phyloP scores from a whole-genome alignment of 2,888 invertebrate genomes.

The Kuschelorhynchus macadamiae region DNA sequence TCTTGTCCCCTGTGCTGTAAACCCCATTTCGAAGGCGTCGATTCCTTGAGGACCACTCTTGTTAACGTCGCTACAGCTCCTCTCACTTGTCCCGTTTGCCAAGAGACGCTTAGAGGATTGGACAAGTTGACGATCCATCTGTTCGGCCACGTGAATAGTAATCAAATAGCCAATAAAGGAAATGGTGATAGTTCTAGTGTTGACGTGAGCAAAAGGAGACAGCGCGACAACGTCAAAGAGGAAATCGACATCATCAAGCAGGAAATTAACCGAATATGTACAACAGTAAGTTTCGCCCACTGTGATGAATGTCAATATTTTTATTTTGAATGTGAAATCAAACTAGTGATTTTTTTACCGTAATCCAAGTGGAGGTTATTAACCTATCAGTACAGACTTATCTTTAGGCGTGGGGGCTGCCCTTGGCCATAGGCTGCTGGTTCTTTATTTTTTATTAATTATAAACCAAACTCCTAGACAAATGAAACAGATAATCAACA shows the following conservation, averaged over 20 bases:
- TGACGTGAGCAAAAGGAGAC: background rate
- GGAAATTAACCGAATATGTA: conserved; percentile 54
- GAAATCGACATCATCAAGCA: conserved; percentile 60
- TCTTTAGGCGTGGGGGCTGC: too few species aligned
- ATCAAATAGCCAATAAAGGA: background rate
- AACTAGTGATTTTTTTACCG: too few species aligned
- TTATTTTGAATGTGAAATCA: too few species aligned
- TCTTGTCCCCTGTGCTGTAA: conserved; percentile 85
- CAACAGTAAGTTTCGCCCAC: conserved; percentile 1
- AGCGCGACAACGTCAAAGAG: conserved; percentile 49
- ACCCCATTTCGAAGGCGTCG: conserved; percentile 80
- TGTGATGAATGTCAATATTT: too few species aligned
- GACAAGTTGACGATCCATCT: conserved; percentile 89
- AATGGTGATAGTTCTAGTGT: background rate
- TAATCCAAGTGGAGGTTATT: too few species aligned
- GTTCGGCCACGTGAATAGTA: conserved; percentile 74
- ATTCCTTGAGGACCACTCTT: conserved; percentile 79
- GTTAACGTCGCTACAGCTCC: conserved; percentile 83
- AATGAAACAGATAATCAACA: too few species aligned
- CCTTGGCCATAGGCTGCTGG: too few species aligned
- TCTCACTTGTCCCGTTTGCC: conserved; percentile 83
- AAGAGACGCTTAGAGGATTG: conserved; percentile 80
- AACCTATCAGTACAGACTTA: too few species aligned
- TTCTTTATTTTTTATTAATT: too few species aligned
- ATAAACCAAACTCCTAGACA: too few species aligned